Evolutionary conservation across 2,888 invertebrate species (phyloP).

Genomic region (Gibbula magus): DNA sequence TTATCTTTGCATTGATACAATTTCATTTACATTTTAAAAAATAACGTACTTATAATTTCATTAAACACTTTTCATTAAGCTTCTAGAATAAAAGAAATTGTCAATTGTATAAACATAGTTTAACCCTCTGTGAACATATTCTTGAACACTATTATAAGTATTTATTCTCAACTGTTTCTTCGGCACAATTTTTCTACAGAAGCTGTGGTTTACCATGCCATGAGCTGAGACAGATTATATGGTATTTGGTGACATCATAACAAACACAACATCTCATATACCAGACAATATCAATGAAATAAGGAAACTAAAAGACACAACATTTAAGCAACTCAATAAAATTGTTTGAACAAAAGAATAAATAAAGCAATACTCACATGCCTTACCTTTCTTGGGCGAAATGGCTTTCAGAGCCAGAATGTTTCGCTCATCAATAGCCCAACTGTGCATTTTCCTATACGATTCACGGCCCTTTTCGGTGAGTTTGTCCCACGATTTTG

Average conservation of each 20-base stretch:
- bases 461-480: conserved; percentile 99
- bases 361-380: conserved; percentile 19
- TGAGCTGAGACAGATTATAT: too few relatives aligned
- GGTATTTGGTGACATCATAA: neutral
- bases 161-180: too few relatives aligned
- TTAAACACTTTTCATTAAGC: too few relatives aligned
- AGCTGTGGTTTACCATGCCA: too few relatives aligned
- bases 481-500: conserved; percentile 99
- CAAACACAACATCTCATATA: conserved; percentile 7
- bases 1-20: too few relatives aligned
- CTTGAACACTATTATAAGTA: too few relatives aligned
- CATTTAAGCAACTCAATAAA: conserved; percentile 7
- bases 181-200: too few relatives aligned
- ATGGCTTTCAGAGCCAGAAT: conserved; percentile 97
- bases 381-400: conserved; percentile 79
- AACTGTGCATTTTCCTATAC: conserved; percentile 99
- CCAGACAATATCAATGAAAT: neutral
- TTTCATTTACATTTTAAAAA: too few relatives aligned
- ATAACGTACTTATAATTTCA: too few relatives aligned
- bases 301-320: neutral
- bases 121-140: too few relatives aligned
- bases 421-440: conserved; percentile 98
- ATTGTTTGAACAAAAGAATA: neutral
- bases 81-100: too few relatives aligned
- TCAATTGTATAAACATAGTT: too few relatives aligned